Conservation (phyloP, 2,113 vertebrate species). For the Sakesphorus luctuosus region DNA sequence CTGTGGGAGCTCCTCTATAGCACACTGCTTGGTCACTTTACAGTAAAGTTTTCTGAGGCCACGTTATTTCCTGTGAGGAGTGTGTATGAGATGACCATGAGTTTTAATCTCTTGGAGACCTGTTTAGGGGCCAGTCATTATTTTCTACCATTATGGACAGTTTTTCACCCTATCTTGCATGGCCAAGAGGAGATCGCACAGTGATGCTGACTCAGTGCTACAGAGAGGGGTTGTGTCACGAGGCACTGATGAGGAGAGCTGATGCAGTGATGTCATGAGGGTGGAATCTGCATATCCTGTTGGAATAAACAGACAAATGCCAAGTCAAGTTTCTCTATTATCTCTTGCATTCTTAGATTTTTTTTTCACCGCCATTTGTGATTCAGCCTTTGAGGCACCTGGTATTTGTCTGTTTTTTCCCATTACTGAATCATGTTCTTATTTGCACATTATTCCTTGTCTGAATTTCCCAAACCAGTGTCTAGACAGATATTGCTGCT, state of each 20-base stretch:
- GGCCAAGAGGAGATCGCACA: not conserved
- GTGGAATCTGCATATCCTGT: constrained; percentile 18
- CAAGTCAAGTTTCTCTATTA: not conserved
- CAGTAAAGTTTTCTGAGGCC: not conserved
- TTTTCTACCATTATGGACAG: not conserved
- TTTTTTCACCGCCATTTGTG: not conserved
- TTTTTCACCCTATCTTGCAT: not conserved
- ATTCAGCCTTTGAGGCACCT: constrained; percentile 27
- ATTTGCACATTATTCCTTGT: not conserved
- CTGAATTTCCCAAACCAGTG: not conserved
- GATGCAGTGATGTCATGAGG: constrained; percentile 12
- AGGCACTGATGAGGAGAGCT: not conserved
- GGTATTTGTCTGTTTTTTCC: not conserved
- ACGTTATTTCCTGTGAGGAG: not conserved
- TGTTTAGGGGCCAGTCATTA: not conserved
- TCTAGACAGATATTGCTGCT: not conserved
- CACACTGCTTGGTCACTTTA: not conserved
- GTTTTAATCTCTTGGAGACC: not conserved
- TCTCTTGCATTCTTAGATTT: not conserved
- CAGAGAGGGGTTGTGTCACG: not conserved
- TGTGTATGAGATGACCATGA: not conserved
- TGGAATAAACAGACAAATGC: not conserved
- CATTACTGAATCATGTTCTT: not conserved
- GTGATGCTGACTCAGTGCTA: not conserved
- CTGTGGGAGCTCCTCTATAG: not conserved